These are phyloP conservation scores for Gallirallus australis DNA, from an alignment of 2,797 vertebrate genomes.

Conservation along the genomic window DNA sequence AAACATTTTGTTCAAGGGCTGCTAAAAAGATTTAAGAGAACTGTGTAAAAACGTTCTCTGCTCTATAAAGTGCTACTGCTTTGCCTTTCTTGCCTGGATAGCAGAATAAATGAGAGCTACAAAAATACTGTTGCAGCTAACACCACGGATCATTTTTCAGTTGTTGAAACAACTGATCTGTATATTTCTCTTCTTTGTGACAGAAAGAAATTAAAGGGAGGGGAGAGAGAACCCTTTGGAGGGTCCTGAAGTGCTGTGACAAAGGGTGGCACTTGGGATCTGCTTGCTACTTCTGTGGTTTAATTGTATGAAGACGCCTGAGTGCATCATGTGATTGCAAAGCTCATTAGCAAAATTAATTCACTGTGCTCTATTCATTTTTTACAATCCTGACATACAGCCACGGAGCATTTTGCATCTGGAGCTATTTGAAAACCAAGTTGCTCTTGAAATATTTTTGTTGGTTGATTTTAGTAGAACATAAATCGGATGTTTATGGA, in stretches of 20 bases:
- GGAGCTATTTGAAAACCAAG: conserved; percentile 44
- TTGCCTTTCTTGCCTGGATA: conserved; percentile 55
- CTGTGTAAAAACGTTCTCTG: conserved; percentile 52
- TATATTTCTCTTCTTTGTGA: conserved; percentile 8
- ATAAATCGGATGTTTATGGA: background rate
- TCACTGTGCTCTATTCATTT: conserved; percentile 60
- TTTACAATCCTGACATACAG: conserved; percentile 49
- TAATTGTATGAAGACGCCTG: conserved; percentile 50
- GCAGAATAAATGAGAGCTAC: conserved; percentile 51
- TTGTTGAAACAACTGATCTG: conserved; percentile 24
- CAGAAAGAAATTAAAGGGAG: conserved; percentile 1
- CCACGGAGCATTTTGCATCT: conserved; percentile 24
- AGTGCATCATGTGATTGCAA: conserved; percentile 39
- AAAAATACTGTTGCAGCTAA: conserved; percentile 37
- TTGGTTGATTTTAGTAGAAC: background rate
- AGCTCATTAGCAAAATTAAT: conserved; percentile 67
- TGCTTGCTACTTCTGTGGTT: conserved; percentile 1
- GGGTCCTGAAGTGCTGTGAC: conserved; percentile 1
- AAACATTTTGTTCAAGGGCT: conserved; percentile 52
- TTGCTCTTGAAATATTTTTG: background rate
- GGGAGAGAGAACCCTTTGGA: background rate
- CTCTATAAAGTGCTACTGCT: conserved; percentile 61
- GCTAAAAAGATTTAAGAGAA: conserved; percentile 57
- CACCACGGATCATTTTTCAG: conserved; percentile 36
- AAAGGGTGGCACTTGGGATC: conserved; percentile 26